Evolutionary conservation across 2,888 invertebrate species (phyloP), one percentile per base, ranked within the genome.

Genomic region (Scrobipalpa atriplicella): DNA sequence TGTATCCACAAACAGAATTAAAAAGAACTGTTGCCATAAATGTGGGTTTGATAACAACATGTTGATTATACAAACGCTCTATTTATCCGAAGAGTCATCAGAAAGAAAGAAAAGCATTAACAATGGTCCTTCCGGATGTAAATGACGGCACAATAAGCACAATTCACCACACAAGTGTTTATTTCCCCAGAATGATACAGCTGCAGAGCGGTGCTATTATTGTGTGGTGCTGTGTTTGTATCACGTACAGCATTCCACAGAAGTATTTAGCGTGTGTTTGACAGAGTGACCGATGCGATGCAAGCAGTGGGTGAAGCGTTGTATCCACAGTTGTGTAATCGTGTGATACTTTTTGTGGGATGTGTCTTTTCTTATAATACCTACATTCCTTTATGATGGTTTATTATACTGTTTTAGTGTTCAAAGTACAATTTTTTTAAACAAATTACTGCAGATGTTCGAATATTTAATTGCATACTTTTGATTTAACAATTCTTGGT

Each of bases 61-160:
- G 13, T 19, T 10, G 18, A 19, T 54, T 19, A 1, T 18, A 54
- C 54, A 54, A 54, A 21, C 21, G 0, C 18, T 36, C 58, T 11
- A 58, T 58, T 58, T 58, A 58, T 58, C 58, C 5, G 29, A 21
- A 36, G 18, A 38, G 39, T 16, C 60, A 61, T 41, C 61, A 6
- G 18, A 41, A 62, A 21, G 43, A 62, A 62, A 47, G 43, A 21
- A 51, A 0, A 29, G 62, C 47, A 16, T 16, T 36, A 47, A 19
- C 61, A 61, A 41, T 61, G 47, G 47, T 18, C 29, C 62, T 62
- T 62, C 41, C 62, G 62, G 62, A 62, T 47, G 47, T 16, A 29
- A 41, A 61, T 38, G 61, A 61, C 62, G 47, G 47, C 18, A 62
- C 62, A 62, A 62, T 62, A 47, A 18, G 16, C 16, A 47, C 47